Base-by-base conservation (phyloP, 2,888 invertebrate species). In the Pristionchus entomophagus region DNA sequence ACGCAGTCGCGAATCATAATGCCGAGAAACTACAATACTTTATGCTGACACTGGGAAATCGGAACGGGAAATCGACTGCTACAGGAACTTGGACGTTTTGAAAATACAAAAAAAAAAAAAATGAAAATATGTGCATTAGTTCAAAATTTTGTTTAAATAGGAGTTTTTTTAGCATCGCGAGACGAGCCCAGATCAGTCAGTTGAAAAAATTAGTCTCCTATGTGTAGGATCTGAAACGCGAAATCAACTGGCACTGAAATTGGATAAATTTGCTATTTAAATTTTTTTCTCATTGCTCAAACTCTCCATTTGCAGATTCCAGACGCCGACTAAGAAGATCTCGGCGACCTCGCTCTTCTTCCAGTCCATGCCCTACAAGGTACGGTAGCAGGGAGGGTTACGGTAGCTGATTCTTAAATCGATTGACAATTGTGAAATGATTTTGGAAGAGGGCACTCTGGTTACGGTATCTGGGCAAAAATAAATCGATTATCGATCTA, bases 261-360 rank as follows among this genome's bases (percentile, higher is more conserved):
- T n/a, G n/a, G n/a, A n/a, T n/a, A n/a, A n/a, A n/a, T 29, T 69
- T 49, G 29, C 41, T 35, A 19, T 29, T 29, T 59, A 53, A n/a
- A n/a, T n/a, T n/a, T n/a, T n/a, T n/a, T n/a, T n/a, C n/a, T n/a
- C n/a, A n/a, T n/a, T n/a, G n/a, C n/a, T n/a, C n/a, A n/a, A n/a
- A n/a, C n/a, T n/a, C n/a, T 17, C 59, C 26, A 26, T 17, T 84
- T 91, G 86, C 87, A 93, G 96, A 41, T 98, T 98, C 94, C 97
- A 97, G 95, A 98, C 98, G 0, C 95, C 96, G 12, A 96, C 95
- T 14, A 97, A 97, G 94, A 97, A 96, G 94, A 97, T 99, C 87
- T 99, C 98, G 0, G 98, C 98, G 12, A 98, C 98, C 0, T 98
- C 98, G 0, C 96, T 98, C 88, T 99, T 97, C 95, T 99, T 99